Evolutionary conservation across 2,888 invertebrate species (phyloP).

Genomic region (Acrobasis repandana): DNA sequence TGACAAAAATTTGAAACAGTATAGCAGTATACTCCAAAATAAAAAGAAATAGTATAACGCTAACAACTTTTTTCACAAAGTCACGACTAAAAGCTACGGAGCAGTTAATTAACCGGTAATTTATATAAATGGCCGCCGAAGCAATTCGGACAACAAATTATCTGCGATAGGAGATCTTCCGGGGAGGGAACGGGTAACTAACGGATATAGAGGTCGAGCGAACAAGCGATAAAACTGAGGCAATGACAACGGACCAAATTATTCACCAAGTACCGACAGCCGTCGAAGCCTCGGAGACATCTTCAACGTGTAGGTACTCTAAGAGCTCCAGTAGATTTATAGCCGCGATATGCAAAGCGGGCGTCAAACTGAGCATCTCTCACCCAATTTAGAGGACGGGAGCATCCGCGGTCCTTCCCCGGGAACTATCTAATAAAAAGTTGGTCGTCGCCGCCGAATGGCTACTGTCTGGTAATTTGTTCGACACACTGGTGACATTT

Average conservation of each 20-base stretch:
- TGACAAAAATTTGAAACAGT: neutral
- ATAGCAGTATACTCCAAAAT: neutral
- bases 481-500: conserved; percentile 49
- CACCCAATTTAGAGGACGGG: conserved; percentile 59
- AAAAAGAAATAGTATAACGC: neutral
- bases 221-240: conserved; percentile 24
- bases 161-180: conserved; percentile 63
- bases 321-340: conserved; percentile 54
- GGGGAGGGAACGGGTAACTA: conserved; percentile 45
- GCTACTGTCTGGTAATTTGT: conserved; percentile 53
- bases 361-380: conserved; percentile 61
- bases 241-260: conserved; percentile 41
- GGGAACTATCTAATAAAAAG: conserved; percentile 55
- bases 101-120: conserved; percentile 72
- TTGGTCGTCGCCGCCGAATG: conserved; percentile 49
- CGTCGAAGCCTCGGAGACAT: conserved; percentile 36
- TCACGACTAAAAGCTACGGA: conserved; percentile 64
- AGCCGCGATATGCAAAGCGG: conserved; percentile 60
- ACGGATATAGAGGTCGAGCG: conserved; percentile 28
- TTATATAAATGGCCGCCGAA: conserved; percentile 67
- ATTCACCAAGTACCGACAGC: conserved; percentile 43
- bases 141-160: conserved; percentile 68
- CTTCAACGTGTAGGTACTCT: conserved; percentile 38
- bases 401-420: conserved; percentile 40
- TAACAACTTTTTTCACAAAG: conserved; percentile 58